Base-by-base conservation (phyloP, 2,888 invertebrate genomes). In the Platypus cylindrus region DNA sequence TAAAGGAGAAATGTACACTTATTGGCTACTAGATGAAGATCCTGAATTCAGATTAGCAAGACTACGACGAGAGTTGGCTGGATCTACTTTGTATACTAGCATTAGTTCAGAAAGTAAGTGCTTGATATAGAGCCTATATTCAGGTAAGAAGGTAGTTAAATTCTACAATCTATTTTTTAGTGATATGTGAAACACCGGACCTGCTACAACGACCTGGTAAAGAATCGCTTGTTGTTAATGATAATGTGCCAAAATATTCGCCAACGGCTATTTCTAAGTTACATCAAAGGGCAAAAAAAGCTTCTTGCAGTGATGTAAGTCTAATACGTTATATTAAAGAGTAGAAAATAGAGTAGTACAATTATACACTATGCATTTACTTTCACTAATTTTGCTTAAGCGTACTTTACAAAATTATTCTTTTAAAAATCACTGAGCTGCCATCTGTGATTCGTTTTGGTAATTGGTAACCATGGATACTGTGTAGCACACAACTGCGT, bases 1-100 rank as follows among this genome's bases (percentile, higher is more conserved):
- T 1, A 80, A 80, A 63, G 80, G 81, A 2, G 75, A 78, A 42
- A 78, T 81, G 77, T 64, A 67, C 43, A 81, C 80, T 0, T 79
- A 74, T 62, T 81, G 80, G 80, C 60, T 81, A 2, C 59, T 71
- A 0, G 73, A 75, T 1, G 76, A 78, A 57, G 72, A 51, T 59
- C 64, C 56, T 37, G 51, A 53, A 17, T 57, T 62, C 48, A 44
- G 64, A 36, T 44, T 63, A 37, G 64, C 63, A 16, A 45, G 67
- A 38, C 59, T 67, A 27, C 54, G 63, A 30, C 54, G 62, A 44
- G 58, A 63, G 47, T 53, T 64, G 39, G 47, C 63, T 17, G 62
- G 61, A 20, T 60, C 64, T 11, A 60, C 63, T 1, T 45, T 63
- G 14, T 60, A 60, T 38, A 61, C 56, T 43, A 63, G 63, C 41